Evolutionary conservation across 2,113 vertebrate species (phyloP), one percentile per base, ranked within the genome.

Genomic region (Gambusia affinis): DNA sequence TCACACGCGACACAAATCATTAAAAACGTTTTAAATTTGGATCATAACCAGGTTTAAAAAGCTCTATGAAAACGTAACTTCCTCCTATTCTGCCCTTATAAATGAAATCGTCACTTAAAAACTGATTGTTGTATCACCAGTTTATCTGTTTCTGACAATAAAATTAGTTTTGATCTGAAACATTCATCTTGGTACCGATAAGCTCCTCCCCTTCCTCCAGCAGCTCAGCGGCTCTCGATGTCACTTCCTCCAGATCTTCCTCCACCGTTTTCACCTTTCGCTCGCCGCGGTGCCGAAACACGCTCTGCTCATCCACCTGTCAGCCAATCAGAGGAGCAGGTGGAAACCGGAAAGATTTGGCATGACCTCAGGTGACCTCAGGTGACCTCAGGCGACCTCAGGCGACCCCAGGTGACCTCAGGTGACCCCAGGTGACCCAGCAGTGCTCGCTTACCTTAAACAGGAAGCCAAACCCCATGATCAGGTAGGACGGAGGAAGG

Each of bases 401-500:
- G 33, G 33, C 1, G 8, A 35, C 33, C 8, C 0, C 2, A 2
- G 2, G 35, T 37, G 8, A 37, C 35, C 35, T 2, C 35, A 0
- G 35, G 0, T 8, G 8, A 24, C 14, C 39, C 35, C 54, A 22
- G 3, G 35, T 1, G 3, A 71, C 6, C 14, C 2, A 24, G 1
- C 1, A 12, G 42, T 1, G 30, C 63, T 27, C 11, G 28, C 60
- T 75, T 94, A 98, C 98, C 97, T 99, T 99, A 68, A 99, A 99
- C 60, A 99, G 94, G 92, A 99, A 99, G 79, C 97, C 96, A 64
- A 99, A 99, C 7, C 98, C 98, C 98, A 99, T 97, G 93, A 99
- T 98, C 87, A 99, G 90, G 85, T 99, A 99, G 0, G 98, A 99
- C 2, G 98, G 98, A 3, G 98, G 98, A 73, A 99, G 94, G 30